Conservation (phyloP, 2,888 invertebrate genomes). For the Plebejus argus region DNA sequence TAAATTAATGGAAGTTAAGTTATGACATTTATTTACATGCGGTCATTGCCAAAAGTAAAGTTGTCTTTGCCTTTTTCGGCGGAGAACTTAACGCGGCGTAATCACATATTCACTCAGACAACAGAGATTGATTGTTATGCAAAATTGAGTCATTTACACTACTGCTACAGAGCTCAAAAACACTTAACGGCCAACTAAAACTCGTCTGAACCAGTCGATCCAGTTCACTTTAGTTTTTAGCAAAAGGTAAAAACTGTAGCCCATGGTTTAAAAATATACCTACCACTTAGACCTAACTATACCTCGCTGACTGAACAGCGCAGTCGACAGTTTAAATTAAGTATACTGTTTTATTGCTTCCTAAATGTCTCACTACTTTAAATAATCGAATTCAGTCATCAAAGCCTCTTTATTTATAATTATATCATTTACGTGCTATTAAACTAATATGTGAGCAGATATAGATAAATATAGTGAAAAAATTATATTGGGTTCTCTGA, state of each 20-base stretch:
- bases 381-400: neutral
- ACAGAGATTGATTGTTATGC: conserved; percentile 52
- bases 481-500: neutral
- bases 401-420: neutral
- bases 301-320: neutral
- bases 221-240: conserved; percentile 37
- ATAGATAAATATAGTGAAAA: neutral
- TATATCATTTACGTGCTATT: neutral
- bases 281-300: neutral
- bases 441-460: neutral
- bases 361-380: neutral
- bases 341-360: neutral
- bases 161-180: conserved; percentile 62
- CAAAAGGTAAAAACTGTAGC: conserved; percentile 27
- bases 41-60: conserved; percentile 76
- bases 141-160: conserved; percentile 59
- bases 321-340: neutral
- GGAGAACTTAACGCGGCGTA: conserved; percentile 63
- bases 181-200: conserved; percentile 48
- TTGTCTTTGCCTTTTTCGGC: conserved; percentile 73
- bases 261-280: conserved; percentile 5
- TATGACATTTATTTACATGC: conserved; percentile 50
- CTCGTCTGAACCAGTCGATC: conserved; percentile 60
- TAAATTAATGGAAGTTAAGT: conserved; percentile 25
- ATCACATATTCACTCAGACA: conserved; percentile 54